A percentile compares a stretch with the other conserved stretches of the same genome.
phyloP scores from a whole-genome alignment of 2,888 invertebrate genomes.

The Torymus texanus region DNA sequence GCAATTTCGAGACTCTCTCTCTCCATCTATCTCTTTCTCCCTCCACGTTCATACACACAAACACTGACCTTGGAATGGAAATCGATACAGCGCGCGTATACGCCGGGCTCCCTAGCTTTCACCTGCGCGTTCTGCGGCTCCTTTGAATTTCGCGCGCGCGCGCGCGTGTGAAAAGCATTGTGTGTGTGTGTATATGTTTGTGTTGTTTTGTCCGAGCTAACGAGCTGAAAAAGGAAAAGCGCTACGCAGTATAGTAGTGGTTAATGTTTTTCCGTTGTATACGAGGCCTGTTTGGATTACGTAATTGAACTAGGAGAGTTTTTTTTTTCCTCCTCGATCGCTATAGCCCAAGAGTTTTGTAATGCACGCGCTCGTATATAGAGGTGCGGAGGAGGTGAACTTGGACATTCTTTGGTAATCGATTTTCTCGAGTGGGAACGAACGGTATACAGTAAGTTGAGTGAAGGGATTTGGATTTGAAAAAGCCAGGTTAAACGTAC shows the following conservation, averaged over 20 bases:
- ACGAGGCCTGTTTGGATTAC: background rate
- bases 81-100: conserved; percentile 59
- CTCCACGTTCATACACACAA: too few relatives aligned
- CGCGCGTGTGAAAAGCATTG: background rate
- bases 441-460: too few relatives aligned
- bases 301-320: background rate
- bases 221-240: conserved; percentile 1
- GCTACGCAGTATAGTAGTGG: background rate
- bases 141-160: too few relatives aligned
- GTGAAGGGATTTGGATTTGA: too few relatives aligned
- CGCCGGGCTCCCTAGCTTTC: conserved; percentile 14
- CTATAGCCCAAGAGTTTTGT: too few relatives aligned
- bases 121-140: too few relatives aligned
- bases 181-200: background rate
- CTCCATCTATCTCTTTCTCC: too few relatives aligned
- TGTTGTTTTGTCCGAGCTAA: conserved; percentile 20
- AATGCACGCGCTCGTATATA: background rate
- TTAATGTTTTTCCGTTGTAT: background rate
- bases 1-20: too few relatives aligned
- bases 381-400: background rate
- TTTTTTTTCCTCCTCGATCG: background rate
- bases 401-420: too few relatives aligned
- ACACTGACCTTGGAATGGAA: conserved; percentile 62
- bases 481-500: too few relatives aligned
- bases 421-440: too few relatives aligned